These are phyloP conservation scores for Ardeotis arabs DNA, from an alignment of 2,113 vertebrate species.

Conservation along the genomic window DNA sequence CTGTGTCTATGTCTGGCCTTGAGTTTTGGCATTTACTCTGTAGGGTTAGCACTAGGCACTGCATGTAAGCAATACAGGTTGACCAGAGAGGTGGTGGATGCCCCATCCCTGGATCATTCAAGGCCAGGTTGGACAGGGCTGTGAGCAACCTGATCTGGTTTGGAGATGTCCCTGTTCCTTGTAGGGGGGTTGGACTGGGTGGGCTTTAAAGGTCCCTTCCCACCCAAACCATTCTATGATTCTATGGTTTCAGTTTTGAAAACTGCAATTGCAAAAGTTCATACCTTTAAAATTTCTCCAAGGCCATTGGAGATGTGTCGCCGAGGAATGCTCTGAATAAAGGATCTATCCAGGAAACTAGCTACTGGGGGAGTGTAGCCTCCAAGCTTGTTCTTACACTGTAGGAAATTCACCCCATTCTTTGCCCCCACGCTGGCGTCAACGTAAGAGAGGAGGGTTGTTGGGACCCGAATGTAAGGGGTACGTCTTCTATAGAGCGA, in stretches of 20 bases:
- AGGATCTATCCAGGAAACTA: constrained; percentile 81
- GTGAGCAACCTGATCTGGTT: too few relatives aligned
- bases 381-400: constrained; percentile 86
- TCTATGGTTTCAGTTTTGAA: not conserved
- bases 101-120: too few relatives aligned
- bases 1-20: not conserved
- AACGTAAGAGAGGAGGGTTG: constrained; percentile 82
- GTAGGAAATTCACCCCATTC: constrained; percentile 84
- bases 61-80: not conserved
- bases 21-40: not conserved
- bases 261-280: not conserved
- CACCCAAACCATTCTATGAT: too few relatives aligned
- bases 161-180: too few relatives aligned
- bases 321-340: constrained; percentile 79
- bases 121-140: too few relatives aligned
- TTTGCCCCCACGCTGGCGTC: constrained; percentile 84
- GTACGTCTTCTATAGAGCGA: constrained; percentile 83
- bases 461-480: constrained; percentile 83
- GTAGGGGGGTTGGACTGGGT: too few relatives aligned
- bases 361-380: constrained; percentile 79
- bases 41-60: not conserved
- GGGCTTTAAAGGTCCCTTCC: too few relatives aligned
- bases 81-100: not conserved
- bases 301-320: constrained; percentile 83
- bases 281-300: constrained; percentile 85